These are phyloP conservation scores for Drosophila niveifrons DNA, from an alignment of 2,888 invertebrate genomes.

Conservation along the genomic window DNA sequence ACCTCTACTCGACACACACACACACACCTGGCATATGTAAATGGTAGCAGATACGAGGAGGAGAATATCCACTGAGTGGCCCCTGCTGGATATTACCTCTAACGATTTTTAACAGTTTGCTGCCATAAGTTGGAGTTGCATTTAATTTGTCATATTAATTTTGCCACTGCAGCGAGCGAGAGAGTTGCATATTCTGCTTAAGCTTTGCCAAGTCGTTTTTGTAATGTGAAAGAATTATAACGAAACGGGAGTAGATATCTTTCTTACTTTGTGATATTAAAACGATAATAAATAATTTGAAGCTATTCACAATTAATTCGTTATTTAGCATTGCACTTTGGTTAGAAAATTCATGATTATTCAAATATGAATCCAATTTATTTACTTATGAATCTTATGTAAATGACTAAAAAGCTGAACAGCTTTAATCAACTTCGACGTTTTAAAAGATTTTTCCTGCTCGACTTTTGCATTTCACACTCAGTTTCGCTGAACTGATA, in stretches of 20 bases:
- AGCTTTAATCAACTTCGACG: no score
- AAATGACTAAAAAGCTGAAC: no score
- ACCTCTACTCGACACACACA: slow-evolving; percentile 25
- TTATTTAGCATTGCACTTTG: neutral
- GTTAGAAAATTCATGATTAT: no score
- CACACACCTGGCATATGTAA: slow-evolving; percentile 39
- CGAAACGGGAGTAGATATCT: slow-evolving; percentile 19
- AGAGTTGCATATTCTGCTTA: neutral
- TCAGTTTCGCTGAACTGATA: no score
- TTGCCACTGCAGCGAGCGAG: slow-evolving; percentile 40
- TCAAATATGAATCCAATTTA: no score
- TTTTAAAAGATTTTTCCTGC: no score
- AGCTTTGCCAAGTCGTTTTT: slow-evolving; percentile 14
- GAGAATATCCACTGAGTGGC: slow-evolving; percentile 41
- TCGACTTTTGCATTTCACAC: no score
- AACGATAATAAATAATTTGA: neutral
- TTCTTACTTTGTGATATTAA: slow-evolving; percentile 6
- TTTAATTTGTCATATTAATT: slow-evolving; percentile 71
- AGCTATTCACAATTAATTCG: no score
- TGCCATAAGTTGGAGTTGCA: slow-evolving; percentile 50
- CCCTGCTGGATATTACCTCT: slow-evolving; percentile 55
- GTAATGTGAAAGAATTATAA: slow-evolving; percentile 46
- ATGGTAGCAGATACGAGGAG: slow-evolving; percentile 42
- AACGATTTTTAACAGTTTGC: slow-evolving; percentile 62
- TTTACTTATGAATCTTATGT: no score